These are phyloP conservation scores for Dendrocincla fuliginosa DNA, from an alignment of 2,797 vertebrate species.

Conservation along the genomic window DNA sequence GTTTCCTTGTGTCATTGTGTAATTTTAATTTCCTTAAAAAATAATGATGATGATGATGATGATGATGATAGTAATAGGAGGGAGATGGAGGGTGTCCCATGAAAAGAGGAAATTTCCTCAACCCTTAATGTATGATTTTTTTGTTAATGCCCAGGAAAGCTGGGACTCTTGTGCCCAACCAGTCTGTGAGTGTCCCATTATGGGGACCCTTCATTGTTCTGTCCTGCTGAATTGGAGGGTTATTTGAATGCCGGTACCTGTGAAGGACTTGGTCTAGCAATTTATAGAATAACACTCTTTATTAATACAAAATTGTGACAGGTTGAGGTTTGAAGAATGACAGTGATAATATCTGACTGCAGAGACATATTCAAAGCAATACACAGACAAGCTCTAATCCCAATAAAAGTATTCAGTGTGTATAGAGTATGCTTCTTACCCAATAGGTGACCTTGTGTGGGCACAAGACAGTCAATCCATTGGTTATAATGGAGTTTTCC, in stretches of 20 bases:
- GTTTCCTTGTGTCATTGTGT: not conserved
- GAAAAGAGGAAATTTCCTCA: not conserved
- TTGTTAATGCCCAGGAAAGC: not conserved
- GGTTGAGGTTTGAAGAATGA: not conserved
- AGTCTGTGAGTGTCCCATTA: not conserved
- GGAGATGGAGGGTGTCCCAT: not conserved
- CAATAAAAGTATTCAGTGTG: not conserved
- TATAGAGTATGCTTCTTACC: not conserved
- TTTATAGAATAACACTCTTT: not conserved
- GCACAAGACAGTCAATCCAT: not conserved
- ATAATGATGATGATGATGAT: not conserved
- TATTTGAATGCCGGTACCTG: not conserved
- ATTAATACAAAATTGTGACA: not conserved
- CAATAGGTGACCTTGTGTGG: not conserved
- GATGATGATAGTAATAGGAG: not conserved
- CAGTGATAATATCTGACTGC: not conserved
- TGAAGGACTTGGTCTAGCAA: not conserved
- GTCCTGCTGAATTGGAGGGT: not conserved
- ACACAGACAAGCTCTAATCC: not conserved
- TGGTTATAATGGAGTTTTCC: not conserved
- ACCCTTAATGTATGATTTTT: not conserved
- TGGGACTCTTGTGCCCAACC: not conserved
- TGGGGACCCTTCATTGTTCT: not conserved
- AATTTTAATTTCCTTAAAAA: not conserved
- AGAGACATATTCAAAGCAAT: not conserved